Evolutionary conservation across 2,888 invertebrate genomes (phyloP), one percentile per base, ranked within the genome.

Genomic region (Iselma pallidipennis): DNA sequence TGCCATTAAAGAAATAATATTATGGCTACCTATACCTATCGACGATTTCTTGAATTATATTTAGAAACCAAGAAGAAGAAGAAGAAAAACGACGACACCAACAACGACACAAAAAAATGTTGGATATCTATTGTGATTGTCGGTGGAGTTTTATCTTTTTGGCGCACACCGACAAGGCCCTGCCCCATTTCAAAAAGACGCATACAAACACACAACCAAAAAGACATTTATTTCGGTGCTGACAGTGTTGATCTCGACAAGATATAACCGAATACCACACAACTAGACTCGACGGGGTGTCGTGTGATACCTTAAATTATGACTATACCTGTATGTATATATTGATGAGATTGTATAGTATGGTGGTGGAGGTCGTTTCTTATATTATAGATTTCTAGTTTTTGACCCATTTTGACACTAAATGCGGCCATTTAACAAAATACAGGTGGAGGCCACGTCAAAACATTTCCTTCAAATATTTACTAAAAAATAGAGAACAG

Each of bases 191-290:
- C 55, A 48, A 60, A 37, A 21, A 16, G 52, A 50, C 45, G 59
- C 21, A 21, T 16, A 7, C 6, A 37, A 65, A 70, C 67, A 74
- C 71, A 70, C 68, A 70, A 71, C 71, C 71, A 74, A 74, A 78
- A 75, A 76, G 79, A 79, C 80, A 80, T 80, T 80, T 80, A 80
- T 81, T 80, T 74, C 74, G 66, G 78, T 77, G 81, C 78, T 81
- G 81, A 81, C 81, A 81, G 78, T 78, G 78, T 73, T 71, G 79
- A 78, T 79, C 74, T 74, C 72, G 71, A 71, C 70, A 66, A 72
- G 78, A 78, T 77, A 78, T 73, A 62, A 51, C 25, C 63, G 57
- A 74, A 80, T 79, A 71, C 80, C 80, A 80, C 80, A 80, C 80
- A 80, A 73, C 79, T 77, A 71, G 80, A 72, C 74, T 29, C 78